These are phyloP conservation scores for Microctenopoma lineatum DNA, from an alignment of 2,797 vertebrate genomes.

Conservation along the genomic window DNA sequence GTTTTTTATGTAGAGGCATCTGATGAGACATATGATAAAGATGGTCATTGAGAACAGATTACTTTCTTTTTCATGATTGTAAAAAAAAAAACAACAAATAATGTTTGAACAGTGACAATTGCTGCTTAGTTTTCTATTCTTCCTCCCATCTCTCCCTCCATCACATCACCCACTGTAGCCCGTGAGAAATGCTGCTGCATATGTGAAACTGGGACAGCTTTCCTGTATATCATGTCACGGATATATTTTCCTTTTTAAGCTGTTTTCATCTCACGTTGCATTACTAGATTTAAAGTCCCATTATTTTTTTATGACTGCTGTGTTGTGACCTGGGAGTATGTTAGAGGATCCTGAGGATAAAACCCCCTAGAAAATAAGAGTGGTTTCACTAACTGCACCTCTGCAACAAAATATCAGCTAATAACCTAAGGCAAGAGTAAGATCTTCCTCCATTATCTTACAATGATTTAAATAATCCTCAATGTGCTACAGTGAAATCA, in stretches of 20 bases:
- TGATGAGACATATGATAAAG: not conserved
- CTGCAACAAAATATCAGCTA: constrained; percentile 6
- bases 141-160: not conserved
- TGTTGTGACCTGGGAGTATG: not conserved
- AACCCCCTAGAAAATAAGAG: not conserved
- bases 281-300: not conserved
- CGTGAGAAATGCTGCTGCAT: constrained; percentile 14
- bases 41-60: not conserved
- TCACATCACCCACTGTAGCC: not conserved
- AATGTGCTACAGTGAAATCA: constrained; percentile 1
- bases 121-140: not conserved
- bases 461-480: constrained; percentile 6
- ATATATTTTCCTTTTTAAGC: not conserved
- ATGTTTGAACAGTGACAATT: not conserved
- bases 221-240: not conserved
- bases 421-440: not conserved
- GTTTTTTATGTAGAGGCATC: not conserved
- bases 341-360: not conserved
- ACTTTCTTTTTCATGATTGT: not conserved
- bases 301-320: not conserved
- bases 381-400: not conserved
- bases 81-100: not conserved
- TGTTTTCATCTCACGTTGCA: not conserved
- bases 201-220: constrained; percentile 17
- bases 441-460: not conserved